These are phyloP conservation scores for Lutjanus campechanus DNA, from an alignment of 2,797 vertebrate genomes.

Conservation along the genomic window DNA sequence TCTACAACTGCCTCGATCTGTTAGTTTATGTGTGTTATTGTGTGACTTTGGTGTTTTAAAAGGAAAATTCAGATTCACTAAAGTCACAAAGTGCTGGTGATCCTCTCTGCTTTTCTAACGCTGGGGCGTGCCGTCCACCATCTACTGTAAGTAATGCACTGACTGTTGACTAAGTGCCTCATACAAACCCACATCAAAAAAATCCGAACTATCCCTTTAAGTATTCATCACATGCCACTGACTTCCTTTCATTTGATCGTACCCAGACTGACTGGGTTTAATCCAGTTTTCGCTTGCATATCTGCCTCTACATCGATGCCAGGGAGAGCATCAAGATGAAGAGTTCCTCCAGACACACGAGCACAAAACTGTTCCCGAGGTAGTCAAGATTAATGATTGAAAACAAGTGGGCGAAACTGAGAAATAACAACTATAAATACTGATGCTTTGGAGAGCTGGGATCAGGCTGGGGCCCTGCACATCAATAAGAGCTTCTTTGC, in stretches of 20 bases:
- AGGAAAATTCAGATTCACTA: too few species aligned
- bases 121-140: too few species aligned
- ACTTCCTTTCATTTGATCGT: conserved; percentile 17
- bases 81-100: too few species aligned
- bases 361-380: conserved; percentile 37
- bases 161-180: too few species aligned
- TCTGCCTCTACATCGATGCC: conserved; percentile 23
- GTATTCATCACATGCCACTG: neutral
- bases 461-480: conserved; percentile 31
- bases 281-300: conserved; percentile 9
- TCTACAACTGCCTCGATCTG: too few species aligned
- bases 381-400: conserved; percentile 54
- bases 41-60: too few species aligned
- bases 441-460: conserved; percentile 40
- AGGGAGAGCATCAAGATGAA: conserved; percentile 31
- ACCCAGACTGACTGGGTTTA: conserved; percentile 7
- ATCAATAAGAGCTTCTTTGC: conserved; percentile 33
- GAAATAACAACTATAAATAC: conserved; percentile 60
- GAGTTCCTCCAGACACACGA: conserved; percentile 28
- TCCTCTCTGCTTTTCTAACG: too few species aligned
- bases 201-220: neutral
- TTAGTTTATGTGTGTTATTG: too few species aligned
- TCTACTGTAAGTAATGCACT: too few species aligned
- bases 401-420: conserved; percentile 53
- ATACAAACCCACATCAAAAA: too few species aligned